phyloP scores from a whole-genome alignment of 2,797 vertebrate genomes.

The Pitangus sulphuratus region DNA sequence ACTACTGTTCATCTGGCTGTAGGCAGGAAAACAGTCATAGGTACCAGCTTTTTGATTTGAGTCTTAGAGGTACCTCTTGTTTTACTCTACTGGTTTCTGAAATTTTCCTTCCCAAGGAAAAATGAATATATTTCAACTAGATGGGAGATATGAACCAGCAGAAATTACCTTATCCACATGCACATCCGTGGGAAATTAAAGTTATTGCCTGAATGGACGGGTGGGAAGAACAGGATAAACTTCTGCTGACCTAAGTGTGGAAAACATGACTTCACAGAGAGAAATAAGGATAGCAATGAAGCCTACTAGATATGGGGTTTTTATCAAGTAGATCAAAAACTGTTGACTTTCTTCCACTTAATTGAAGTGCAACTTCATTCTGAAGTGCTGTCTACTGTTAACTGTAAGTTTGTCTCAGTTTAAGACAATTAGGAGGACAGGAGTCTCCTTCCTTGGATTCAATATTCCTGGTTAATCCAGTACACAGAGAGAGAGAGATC shows the following conservation, averaged over 20 bases:
- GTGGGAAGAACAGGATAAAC: not conserved
- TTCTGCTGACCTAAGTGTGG: not conserved
- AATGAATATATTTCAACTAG: not conserved
- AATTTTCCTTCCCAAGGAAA: not conserved
- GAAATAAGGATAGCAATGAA: not conserved
- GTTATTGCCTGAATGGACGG: not conserved
- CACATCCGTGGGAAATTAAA: not conserved
- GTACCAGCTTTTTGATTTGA: not conserved
- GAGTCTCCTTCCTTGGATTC: not conserved
- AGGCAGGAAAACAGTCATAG: not conserved
- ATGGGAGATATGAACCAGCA: not conserved
- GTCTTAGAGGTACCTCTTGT: not conserved
- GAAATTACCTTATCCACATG: not conserved
- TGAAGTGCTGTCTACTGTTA: not conserved
- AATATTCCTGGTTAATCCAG: not conserved
- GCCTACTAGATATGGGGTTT: rapidly evolving
- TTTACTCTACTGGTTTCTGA: not conserved
- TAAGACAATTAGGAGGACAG: not conserved
- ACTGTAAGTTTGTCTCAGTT: not conserved
- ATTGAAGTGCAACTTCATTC: not conserved
- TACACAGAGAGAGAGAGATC: not conserved
- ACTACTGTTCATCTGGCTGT: not conserved
- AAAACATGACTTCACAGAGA: not conserved
- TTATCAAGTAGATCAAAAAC: not conserved
- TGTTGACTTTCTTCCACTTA: not conserved